A percentile compares a stretch with the other conserved stretches of the same genome.
Conservation (phyloP, 2,888 invertebrate species). For the Agrilus biguttatus region DNA sequence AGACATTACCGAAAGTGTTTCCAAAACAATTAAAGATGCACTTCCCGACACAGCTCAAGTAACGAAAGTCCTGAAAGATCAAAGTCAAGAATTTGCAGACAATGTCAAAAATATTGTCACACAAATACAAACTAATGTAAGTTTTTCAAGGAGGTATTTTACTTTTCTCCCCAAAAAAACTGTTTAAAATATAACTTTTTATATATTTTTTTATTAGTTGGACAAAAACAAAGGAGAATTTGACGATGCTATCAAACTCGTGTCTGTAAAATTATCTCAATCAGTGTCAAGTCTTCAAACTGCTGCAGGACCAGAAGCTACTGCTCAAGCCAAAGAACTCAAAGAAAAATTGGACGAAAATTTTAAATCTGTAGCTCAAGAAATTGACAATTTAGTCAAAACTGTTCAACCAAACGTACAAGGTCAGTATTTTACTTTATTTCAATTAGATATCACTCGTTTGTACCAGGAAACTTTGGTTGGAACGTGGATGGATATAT, state of each 20-base stretch:
- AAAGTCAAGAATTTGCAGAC: constrained; percentile 1
- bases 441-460: not conserved
- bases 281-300: constrained; percentile 15
- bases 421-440: constrained; percentile 13
- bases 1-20: constrained; percentile 11
- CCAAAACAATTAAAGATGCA: not conserved
- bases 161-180: not conserved
- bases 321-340: constrained; percentile 19
- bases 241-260: constrained; percentile 16
- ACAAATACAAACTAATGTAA: constrained; percentile 2
- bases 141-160: not conserved
- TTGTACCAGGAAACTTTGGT: no score
- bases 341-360: constrained; percentile 17
- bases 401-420: constrained; percentile 20
- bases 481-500: no score
- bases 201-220: not conserved
- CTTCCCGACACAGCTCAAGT: constrained; percentile 4
- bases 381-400: constrained; percentile 20
- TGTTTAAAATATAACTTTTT: not conserved
- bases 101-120: constrained; percentile 2
- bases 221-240: constrained; percentile 10
- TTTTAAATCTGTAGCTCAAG: constrained; percentile 15
- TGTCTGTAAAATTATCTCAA: constrained; percentile 16
- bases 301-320: constrained; percentile 19
- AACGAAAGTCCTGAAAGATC: not conserved